Base-by-base conservation (phyloP, 2,888 invertebrate species). In the Conus canariensis region DNA sequence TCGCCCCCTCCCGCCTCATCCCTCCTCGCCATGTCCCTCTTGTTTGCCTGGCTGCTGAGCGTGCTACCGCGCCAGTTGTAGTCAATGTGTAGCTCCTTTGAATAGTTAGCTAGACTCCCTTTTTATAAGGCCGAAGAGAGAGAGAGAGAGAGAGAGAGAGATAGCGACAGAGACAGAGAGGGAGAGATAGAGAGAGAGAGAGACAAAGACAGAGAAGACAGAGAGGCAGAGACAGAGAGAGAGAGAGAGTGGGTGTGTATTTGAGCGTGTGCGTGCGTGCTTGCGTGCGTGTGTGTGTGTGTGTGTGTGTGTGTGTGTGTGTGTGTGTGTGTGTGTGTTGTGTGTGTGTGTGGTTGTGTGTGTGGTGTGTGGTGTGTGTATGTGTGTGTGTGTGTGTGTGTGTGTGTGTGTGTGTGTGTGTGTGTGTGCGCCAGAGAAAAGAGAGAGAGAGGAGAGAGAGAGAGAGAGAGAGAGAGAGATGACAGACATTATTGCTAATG, bases 391-490 rank as follows among this genome's bases (percentile, higher is more conserved):
- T 77, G 25, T 25, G 77, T 25, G 25, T 25, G 77, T 25, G 25
- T 77, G 77, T 25, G 30, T 30, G 77, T 5, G 77, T 12, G 25
- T 25, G 25, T 25, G 77, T 25, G 77, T 25, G 30, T 30, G 77
- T 30, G 30, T 30, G 30, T 30, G 30, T 30, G 30, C 2, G 30
- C 0, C 1, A 30, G 30, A 30, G 30, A 30, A 30, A 2, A 30
- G 30, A 74, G n/a, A 74, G 74, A 74, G n/a, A 74, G 74, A 74
- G n/a, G 74, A 30, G n/a, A 74, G 74, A 74, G n/a, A 74, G 74
- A 74, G n/a, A 74, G 74, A 74, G n/a, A 74, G 74, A 74, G 74
- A 74, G 74, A 80, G 80, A 80, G 30, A 45, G 80, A 80, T 45
- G 30, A 80, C 80, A 45, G 30, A 80, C 80, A 16, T 12, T 16